Conservation (phyloP, 2,888 invertebrate species). For the Megastigmus dorsalis region DNA sequence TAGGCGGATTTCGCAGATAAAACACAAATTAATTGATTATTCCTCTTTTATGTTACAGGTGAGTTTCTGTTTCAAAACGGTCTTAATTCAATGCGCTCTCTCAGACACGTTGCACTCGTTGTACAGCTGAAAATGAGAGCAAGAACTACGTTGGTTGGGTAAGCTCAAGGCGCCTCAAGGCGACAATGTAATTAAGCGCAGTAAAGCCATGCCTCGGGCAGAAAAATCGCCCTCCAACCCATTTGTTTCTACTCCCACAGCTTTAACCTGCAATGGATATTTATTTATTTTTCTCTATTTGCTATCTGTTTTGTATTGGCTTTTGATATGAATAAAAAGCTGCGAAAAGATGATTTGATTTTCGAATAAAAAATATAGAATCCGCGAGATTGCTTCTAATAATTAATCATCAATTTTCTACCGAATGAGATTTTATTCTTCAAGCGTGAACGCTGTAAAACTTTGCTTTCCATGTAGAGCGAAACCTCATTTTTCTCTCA, state of each 20-base stretch:
- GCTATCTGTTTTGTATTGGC: background rate
- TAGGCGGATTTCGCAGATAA: too few relatives aligned
- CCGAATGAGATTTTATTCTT: too few relatives aligned
- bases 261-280: background rate
- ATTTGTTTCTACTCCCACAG: background rate
- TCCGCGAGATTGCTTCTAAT: too few relatives aligned
- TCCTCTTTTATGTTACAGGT: slow-evolving; percentile 37
- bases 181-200: slow-evolving; percentile 30
- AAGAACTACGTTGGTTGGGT: background rate
- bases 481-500: too few relatives aligned
- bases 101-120: too few relatives aligned
- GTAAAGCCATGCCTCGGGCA: background rate
- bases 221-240: background rate
- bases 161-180: background rate
- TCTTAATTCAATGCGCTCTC: too few relatives aligned
- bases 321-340: background rate
- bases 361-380: background rate
- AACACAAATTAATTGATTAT: background rate
- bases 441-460: too few relatives aligned
- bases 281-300: too few relatives aligned
- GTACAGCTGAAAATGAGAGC: background rate
- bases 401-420: too few relatives aligned
- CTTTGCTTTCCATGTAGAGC: too few relatives aligned
- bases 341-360: too few relatives aligned
- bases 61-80: too few relatives aligned